Base-by-base conservation (phyloP, 2,113 vertebrate genomes). In the Catagonus wagneri region DNA sequence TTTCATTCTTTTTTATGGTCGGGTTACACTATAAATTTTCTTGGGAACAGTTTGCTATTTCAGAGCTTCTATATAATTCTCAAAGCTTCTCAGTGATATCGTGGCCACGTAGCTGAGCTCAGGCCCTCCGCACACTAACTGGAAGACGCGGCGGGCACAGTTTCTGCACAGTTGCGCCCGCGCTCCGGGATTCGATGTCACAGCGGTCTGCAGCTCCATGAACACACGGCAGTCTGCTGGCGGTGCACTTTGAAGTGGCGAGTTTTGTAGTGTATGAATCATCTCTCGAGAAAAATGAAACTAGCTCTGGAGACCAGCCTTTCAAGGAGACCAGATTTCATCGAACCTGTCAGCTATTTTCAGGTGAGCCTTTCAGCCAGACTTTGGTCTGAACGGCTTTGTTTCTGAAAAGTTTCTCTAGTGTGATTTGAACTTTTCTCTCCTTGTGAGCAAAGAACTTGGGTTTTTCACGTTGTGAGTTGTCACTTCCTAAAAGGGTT, bases 401-500 rank as follows among this genome's bases (percentile, higher is more conserved):
- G 0, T 34, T 58, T 36, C 85, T 60, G 13, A 54, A 60, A 23
- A 12, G 7, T 13, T 16, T 12, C 13, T 58, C 13, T 66, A 22
- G 19, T 0, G 61, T 75, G 19, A 11, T 36, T 36, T 60, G 32
- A 25, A 44, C 6, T 7, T 50, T 4, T 86, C 63, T 89, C 29
- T 14, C 32, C 52, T 0, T 56, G 19, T 32, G 16, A 71, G n/a
- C 12, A 25, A 23, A 29, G 44, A 52, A 3, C 5, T 29, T 86
- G 23, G 27, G 17, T 15, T 88, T 88, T 80, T 27, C 36, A 36
- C 17, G 7, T 10, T 34, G 0, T 22, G 13, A 0, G 13, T 34
- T 6, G 1, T 20, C 14, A 1, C 2, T 1, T 36, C 20, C 8
- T 13, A 22, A 23, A 36, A 66, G 6, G 8, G 50, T 4, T 63